A percentile compares a stretch with the other conserved stretches of the same genome.
Evolutionary conservation across 2,888 invertebrate species (phyloP).

Genomic region (Resseliella maxima): DNA sequence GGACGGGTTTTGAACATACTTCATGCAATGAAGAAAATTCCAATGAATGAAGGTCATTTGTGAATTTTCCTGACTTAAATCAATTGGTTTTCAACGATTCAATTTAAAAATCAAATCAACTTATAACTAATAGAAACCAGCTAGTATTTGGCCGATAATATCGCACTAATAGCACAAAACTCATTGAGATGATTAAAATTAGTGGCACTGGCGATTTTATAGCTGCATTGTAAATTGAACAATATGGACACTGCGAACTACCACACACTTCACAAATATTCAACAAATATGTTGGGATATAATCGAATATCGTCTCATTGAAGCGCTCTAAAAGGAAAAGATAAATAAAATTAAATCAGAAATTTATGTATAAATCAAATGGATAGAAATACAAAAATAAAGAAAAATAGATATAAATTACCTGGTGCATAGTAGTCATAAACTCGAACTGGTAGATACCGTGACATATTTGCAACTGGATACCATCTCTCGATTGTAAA

Average conservation of each 20-base stretch:
- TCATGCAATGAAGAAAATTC: constrained; percentile 15
- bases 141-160: constrained; percentile 56
- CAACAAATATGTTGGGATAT: constrained; percentile 84
- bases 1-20: constrained; percentile 28
- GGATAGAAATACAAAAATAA: neutral
- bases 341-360: constrained; percentile 57
- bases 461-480: constrained; percentile 96
- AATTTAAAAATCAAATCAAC: neutral
- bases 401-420: constrained; percentile 67
- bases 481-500: constrained; percentile 95
- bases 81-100: neutral
- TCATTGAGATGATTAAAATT: constrained; percentile 59
- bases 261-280: constrained; percentile 96
- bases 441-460: constrained; percentile 87
- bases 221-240: constrained; percentile 83
- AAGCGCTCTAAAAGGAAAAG: constrained; percentile 78
- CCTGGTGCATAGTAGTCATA: constrained; percentile 98
- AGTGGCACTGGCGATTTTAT: constrained; percentile 60
- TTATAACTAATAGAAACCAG: neutral
- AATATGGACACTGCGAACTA: constrained; percentile 93
- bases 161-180: constrained; percentile 58
- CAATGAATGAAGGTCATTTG: neutral
- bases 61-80: neutral
- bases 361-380: neutral
- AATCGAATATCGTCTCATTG: constrained; percentile 91